phyloP scores from a whole-genome alignment of 2,888 invertebrate species.

The Volucella inflata region DNA sequence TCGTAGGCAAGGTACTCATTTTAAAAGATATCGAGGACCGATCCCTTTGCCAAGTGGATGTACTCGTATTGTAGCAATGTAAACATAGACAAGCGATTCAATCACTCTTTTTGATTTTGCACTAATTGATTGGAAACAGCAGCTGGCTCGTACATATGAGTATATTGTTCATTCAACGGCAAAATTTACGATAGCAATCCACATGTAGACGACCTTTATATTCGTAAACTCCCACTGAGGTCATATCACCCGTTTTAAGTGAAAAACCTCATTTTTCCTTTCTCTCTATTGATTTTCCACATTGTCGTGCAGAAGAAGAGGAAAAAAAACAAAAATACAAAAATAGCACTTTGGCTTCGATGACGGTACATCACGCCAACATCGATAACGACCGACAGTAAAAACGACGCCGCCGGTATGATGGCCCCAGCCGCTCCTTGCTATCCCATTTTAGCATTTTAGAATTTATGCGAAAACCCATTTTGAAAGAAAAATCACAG shows the following conservation, averaged over 20 bases:
- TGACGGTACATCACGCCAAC: slow-evolving; percentile 19
- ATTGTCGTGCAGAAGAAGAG: slow-evolving; percentile 39
- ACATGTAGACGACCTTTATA: slow-evolving; percentile 16
- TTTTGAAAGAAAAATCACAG: slow-evolving; percentile 21
- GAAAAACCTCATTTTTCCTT: slow-evolving; percentile 52
- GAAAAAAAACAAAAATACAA: too few species aligned
- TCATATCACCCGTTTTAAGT: slow-evolving; percentile 41
- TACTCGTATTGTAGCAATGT: background rate
- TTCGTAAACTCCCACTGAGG: slow-evolving; percentile 9
- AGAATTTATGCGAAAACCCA: slow-evolving; percentile 28
- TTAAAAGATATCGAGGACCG: background rate
- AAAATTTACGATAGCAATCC: slow-evolving; percentile 48
- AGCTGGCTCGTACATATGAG: slow-evolving; percentile 45
- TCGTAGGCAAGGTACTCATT: too few species aligned
- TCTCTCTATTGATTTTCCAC: slow-evolving; percentile 31
- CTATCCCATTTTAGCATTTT: slow-evolving; percentile 3
- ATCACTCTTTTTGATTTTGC: slow-evolving; percentile 3
- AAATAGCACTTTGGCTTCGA: slow-evolving; percentile 28
- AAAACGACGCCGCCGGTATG: background rate
- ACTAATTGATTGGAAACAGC: slow-evolving; percentile 54
- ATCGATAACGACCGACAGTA: background rate
- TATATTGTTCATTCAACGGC: slow-evolving; percentile 38
- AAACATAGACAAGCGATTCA: slow-evolving; percentile 37
- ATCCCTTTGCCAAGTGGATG: background rate
- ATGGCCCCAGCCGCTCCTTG: slow-evolving; percentile 23